Percentiles rank a stretch among this genome's conserved stretches.
phyloP scores from a whole-genome alignment of 2,113 vertebrate genomes.

The Cololabis saira region DNA sequence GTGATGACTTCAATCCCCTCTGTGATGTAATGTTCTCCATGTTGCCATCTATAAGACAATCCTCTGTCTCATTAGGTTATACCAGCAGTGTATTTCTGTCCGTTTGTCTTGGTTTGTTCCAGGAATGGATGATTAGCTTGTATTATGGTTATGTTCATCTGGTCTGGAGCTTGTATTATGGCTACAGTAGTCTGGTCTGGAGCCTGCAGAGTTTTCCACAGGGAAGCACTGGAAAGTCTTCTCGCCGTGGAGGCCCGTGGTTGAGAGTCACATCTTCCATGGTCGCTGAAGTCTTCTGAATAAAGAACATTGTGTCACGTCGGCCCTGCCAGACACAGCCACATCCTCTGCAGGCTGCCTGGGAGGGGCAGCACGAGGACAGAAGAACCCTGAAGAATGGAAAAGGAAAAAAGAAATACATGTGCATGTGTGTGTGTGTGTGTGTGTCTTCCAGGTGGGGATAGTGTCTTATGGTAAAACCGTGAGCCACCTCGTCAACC shows the following conservation, averaged over 20 bases:
- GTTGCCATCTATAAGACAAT: slow-evolving; percentile 17
- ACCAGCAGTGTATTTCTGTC: slow-evolving; percentile 48
- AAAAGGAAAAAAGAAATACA: background rate
- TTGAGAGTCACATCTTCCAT: slow-evolving; percentile 75
- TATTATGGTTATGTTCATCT: slow-evolving; percentile 51
- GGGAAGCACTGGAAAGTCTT: slow-evolving; percentile 73
- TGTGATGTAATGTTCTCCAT: slow-evolving; percentile 7
- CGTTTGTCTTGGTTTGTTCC: slow-evolving; percentile 15
- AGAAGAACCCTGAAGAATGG: background rate
- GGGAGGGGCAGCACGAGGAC: slow-evolving; percentile 20
- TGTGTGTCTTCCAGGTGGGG: slow-evolving; percentile 85
- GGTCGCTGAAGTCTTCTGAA: slow-evolving; percentile 58
- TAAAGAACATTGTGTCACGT: slow-evolving; percentile 67
- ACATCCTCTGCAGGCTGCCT: slow-evolving; percentile 59
- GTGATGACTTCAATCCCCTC: slow-evolving; percentile 16
- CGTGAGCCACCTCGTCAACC: slow-evolving; percentile 91
- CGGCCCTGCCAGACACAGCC: slow-evolving; percentile 45
- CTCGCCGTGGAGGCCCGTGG: slow-evolving; percentile 25
- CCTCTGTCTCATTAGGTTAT: slow-evolving; percentile 17
- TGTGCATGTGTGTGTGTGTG: slow-evolving; percentile 21
- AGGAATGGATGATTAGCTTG: slow-evolving; percentile 42
- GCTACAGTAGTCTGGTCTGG: slow-evolving; percentile 42
- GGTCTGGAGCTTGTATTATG: slow-evolving; percentile 54
- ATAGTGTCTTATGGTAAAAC: slow-evolving; percentile 93
- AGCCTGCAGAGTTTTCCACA: slow-evolving; percentile 70